These are phyloP conservation scores for Melanotaenia duboulayi DNA, from an alignment of 2,113 vertebrate species.

Conservation along the genomic window DNA sequence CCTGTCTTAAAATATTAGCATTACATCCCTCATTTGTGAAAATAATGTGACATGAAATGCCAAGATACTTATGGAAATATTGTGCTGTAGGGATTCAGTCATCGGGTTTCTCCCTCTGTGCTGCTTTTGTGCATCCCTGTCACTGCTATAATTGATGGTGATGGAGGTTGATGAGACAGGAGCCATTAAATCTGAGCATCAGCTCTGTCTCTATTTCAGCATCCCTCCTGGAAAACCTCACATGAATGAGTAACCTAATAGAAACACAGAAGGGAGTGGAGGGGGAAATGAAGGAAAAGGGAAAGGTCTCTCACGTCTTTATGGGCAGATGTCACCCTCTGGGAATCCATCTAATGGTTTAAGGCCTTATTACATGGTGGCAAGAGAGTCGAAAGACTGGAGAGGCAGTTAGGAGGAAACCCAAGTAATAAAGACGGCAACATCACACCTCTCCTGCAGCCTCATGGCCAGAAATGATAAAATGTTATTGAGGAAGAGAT, in stretches of 20 bases:
- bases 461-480: slow-evolving; percentile 14
- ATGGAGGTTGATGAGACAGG: slow-evolving; percentile 42
- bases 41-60: slow-evolving; percentile 2
- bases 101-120: not conserved
- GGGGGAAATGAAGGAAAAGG: slow-evolving; percentile 11
- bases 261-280: slow-evolving; percentile 22
- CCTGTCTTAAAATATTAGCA: too few species aligned
- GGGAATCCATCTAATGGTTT: slow-evolving; percentile 62
- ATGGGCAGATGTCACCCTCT: slow-evolving; percentile 15
- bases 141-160: slow-evolving; percentile 31
- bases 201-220: slow-evolving; percentile 39
- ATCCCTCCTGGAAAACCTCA: slow-evolving; percentile 54
- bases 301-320: slow-evolving; percentile 32
- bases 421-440: slow-evolving; percentile 53
- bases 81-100: not conserved
- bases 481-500: slow-evolving; percentile 28
- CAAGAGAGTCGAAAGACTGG: slow-evolving; percentile 17
- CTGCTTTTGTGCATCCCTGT: slow-evolving; percentile 7
- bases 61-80: not conserved
- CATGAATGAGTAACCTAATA: slow-evolving; percentile 57
- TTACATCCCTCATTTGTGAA: not conserved
- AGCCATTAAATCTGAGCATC: slow-evolving; percentile 54
- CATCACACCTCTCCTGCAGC: not conserved
- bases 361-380: slow-evolving; percentile 50
- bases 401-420: not conserved